A percentile compares a stretch with the other conserved stretches of the same genome.
These are phyloP conservation scores for Bombus vancouverensis DNA, from an alignment of 1,140 invertebrate species.

Conservation along the genomic window DNA sequence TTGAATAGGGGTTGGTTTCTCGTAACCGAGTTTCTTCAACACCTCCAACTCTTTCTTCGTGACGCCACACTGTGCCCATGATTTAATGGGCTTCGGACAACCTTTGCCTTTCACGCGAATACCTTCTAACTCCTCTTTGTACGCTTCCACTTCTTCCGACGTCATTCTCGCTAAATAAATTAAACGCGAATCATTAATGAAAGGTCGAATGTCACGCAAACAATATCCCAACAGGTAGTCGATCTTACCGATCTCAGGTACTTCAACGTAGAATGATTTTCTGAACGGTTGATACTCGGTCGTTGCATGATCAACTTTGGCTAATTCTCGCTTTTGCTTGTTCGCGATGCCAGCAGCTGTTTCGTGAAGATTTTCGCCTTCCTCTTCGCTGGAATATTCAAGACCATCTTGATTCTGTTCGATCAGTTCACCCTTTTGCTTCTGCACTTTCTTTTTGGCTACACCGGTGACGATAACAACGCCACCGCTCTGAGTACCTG, in stretches of 20 bases:
- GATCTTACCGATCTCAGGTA: constrained; percentile 86
- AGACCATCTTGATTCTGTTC: constrained; percentile 98
- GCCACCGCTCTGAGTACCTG: constrained; percentile 78
- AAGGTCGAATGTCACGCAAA: fast-evolving
- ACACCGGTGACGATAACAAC: constrained; percentile 94
- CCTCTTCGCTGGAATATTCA: constrained; percentile 99
- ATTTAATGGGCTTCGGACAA: constrained; percentile 97
- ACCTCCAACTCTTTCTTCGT: constrained; percentile 98
- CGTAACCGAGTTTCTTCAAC: constrained; percentile 95
- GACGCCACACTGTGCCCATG: constrained; percentile 99
- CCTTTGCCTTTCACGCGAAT: constrained; percentile 93
- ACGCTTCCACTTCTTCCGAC: constrained; percentile 92
- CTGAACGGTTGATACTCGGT: constrained; percentile 94
- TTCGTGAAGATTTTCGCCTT: constrained; percentile 96
- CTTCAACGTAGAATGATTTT: constrained; percentile 98
- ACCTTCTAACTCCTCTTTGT: constrained; percentile 93
- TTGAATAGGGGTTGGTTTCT: constrained; percentile 99
- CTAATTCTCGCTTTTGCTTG: constrained; percentile 94
- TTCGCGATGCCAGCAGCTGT: constrained; percentile 94
- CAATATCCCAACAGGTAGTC: no score
- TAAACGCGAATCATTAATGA: neutral
- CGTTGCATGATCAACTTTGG: constrained; percentile 93
- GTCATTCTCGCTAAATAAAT: constrained; percentile 91
- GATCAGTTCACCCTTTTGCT: constrained; percentile 95
- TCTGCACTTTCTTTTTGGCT: constrained; percentile 91